These are phyloP conservation scores for Drosophila trichaetosa DNA, from an alignment of 2,888 invertebrate genomes.

Conservation along the genomic window DNA sequence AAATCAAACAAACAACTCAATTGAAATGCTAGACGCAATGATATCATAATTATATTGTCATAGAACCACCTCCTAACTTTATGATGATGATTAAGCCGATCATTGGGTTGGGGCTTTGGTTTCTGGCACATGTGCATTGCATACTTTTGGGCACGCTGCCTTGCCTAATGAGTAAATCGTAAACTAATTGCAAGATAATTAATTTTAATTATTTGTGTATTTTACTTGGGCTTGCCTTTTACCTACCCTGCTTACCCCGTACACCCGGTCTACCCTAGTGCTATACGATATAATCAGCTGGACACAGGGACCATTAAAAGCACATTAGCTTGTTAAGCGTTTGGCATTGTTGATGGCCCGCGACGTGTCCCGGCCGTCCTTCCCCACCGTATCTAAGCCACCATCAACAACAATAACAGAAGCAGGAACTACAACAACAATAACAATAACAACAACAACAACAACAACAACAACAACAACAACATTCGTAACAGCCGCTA, in stretches of 20 bases:
- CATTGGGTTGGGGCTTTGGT: conserved; percentile 7
- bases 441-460: neutral
- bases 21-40: conserved; percentile 72
- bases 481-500: conserved; percentile 13
- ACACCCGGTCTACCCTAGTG: neutral
- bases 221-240: conserved; percentile 54
- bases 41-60: conserved; percentile 70
- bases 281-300: conserved; percentile 70
- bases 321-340: conserved; percentile 78
- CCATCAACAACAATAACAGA: conserved; percentile 37
- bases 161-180: conserved; percentile 78
- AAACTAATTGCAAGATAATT: conserved; percentile 79
- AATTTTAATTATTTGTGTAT: conserved; percentile 80
- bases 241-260: neutral
- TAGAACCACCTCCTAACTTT: conserved; percentile 14
- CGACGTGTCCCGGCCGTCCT: neutral
- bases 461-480: neutral
- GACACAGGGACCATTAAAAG: conserved; percentile 75
- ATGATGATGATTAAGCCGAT: conserved; percentile 15
- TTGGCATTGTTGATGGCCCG: conserved; percentile 51
- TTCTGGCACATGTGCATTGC: conserved; percentile 21
- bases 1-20: conserved; percentile 76
- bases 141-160: conserved; percentile 49
- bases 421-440: conserved; percentile 8
- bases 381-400: conserved; percentile 8